Evolutionary conservation across 2,888 invertebrate genomes (phyloP).

Genomic region (Epistrophe eligans): DNA sequence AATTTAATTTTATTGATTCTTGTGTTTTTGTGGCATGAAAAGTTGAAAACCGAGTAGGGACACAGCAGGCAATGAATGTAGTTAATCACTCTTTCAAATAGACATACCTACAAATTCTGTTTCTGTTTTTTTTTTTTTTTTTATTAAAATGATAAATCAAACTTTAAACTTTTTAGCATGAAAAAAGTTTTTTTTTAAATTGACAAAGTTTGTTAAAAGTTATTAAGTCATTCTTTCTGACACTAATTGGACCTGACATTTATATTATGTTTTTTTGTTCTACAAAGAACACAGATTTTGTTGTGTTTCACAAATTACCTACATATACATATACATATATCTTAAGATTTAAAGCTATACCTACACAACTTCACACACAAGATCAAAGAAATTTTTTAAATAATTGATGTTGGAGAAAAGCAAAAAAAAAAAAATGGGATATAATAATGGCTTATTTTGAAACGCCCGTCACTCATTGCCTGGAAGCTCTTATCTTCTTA

Average conservation of each 20-base stretch:
- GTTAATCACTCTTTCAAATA: conserved; percentile 21
- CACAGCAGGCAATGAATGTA: neutral
- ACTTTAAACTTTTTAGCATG: conserved; percentile 31
- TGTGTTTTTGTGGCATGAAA: conserved; percentile 41
- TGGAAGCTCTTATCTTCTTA: neutral
- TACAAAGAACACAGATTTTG: neutral
- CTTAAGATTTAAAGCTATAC: neutral
- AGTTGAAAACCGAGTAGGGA: conserved; percentile 1
- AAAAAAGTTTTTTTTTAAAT: conserved; percentile 5
- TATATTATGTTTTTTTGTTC: neutral
- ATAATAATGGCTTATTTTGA: neutral
- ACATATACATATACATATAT: neutral
- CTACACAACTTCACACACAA: neutral
- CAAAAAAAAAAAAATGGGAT: neutral
- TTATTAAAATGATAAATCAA: conserved; percentile 29
- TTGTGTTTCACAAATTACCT: neutral
- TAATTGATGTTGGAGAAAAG: neutral
- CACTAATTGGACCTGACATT: conserved; percentile 18
- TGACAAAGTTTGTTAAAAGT: conserved; percentile 1
- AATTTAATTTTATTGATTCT: conserved; percentile 72
- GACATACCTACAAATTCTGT: conserved; percentile 6
- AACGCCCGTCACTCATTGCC: neutral
- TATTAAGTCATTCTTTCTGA: neutral
- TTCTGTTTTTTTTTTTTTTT: neutral
- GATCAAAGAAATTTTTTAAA: conserved; percentile 9